These are phyloP conservation scores for Garra rufa DNA, from an alignment of 2,113 vertebrate genomes.

Conservation along the genomic window DNA sequence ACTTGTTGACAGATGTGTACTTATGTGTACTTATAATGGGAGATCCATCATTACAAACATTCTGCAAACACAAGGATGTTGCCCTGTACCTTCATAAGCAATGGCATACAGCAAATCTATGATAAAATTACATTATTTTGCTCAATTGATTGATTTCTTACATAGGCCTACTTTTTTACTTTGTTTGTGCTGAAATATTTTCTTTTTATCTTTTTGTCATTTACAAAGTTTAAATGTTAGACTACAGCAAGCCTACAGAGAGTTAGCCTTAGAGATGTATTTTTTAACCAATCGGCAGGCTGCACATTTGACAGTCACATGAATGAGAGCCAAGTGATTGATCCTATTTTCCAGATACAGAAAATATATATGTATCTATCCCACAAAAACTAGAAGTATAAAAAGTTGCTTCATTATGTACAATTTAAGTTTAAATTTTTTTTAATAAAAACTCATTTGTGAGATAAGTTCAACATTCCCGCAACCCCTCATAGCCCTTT, in stretches of 20 bases:
- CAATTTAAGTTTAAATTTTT: neutral
- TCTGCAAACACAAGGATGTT: too few species aligned
- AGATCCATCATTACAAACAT: too few species aligned
- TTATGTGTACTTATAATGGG: neutral
- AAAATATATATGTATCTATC: neutral
- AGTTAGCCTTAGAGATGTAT: too few species aligned
- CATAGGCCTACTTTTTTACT: too few species aligned
- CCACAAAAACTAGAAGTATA: neutral
- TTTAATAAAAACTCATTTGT: neutral
- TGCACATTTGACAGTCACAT: neutral
- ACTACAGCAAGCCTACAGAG: neutral
- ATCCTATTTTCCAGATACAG: neutral
- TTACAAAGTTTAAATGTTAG: neutral
- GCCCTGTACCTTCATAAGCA: too few species aligned
- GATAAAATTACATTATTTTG: too few species aligned
- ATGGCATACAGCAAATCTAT: too few species aligned
- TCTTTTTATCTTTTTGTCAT: neutral
- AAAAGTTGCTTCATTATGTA: neutral
- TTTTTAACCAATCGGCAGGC: neutral
- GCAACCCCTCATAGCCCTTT: neutral
- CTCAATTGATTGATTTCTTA: too few species aligned
- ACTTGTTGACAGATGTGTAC: neutral
- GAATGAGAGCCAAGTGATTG: neutral
- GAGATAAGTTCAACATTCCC: neutral
- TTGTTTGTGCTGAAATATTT: too few species aligned